Evolutionary conservation across 2,888 invertebrate genomes (phyloP), one percentile per base, ranked within the genome.

Genomic region (Caenorhabditis imperialis): DNA sequence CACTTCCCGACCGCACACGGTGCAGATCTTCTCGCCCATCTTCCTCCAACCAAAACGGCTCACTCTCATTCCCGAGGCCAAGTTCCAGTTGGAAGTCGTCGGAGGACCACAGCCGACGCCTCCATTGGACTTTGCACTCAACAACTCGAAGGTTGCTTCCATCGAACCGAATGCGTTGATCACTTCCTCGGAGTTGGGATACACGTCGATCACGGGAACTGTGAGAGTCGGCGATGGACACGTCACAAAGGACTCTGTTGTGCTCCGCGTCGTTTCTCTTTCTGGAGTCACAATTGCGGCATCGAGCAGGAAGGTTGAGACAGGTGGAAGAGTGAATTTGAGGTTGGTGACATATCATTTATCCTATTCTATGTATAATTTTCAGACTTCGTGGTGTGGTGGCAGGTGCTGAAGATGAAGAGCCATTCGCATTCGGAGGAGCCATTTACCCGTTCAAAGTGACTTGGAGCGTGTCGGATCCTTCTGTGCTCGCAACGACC

Each of bases 371-470:
- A 22, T 33, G 69, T 77, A n/a, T n/a, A n/a, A n/a, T n/a, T n/a
- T n/a, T n/a, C n/a, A n/a, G n/a, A n/a, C 12, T 37, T 37, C 47
- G 38, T 22, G 69, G 77, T 30, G 65, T 85, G 7, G 63, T 79
- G 23, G 82, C 79, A 10, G 47, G 78, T 6, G 72, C 74, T 35
- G 75, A 76, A n/a, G 70, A 74, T 22, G 81, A 83, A 42, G 79
- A 77, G 22, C 84, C 83, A 7, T 85, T 84, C 60, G 51, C 84
- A 8, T 85, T 85, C 45, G 85, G 84, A 45, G 84, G 84, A 25
- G 84, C 84, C 12, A 48, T 54, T 27, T 81, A 83, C 57, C 85
- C 85, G 16, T 77, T 85, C 61, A 77, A 69, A 42, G 79, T 78
- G 10, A 71, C 71, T 4, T 81, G 81, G 81, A 54, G 47, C 12